A percentile compares a stretch with the other conserved stretches of the same genome.
These are phyloP conservation scores for Apis laboriosa DNA, from an alignment of 1,140 invertebrate genomes.

Conservation along the genomic window DNA sequence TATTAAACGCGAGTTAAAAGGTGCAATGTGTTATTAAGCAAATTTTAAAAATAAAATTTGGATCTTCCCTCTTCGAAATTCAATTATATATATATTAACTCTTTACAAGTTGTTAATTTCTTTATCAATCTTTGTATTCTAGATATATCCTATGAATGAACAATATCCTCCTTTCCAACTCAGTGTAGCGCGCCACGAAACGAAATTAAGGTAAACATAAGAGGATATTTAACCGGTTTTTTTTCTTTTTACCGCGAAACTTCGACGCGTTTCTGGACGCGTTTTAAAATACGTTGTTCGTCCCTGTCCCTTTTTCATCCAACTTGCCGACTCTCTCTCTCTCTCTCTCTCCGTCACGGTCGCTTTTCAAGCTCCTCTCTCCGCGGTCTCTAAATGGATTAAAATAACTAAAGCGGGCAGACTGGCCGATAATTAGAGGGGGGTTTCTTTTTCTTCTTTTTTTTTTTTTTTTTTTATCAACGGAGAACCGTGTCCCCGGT, in stretches of 20 bases:
- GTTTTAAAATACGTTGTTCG: background rate
- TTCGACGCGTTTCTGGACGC: background rate
- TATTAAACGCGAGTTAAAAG: too few species aligned
- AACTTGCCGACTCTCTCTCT: too few species aligned
- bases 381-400: slow-evolving; percentile 6
- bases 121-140: too few species aligned
- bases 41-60: too few species aligned
- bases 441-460: background rate
- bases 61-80: too few species aligned
- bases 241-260: background rate
- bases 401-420: slow-evolving; percentile 34
- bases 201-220: slow-evolving; percentile 39
- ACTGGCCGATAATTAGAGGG: slow-evolving; percentile 27
- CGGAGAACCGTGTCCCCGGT: slow-evolving; percentile 32
- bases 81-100: too few species aligned
- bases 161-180: too few species aligned
- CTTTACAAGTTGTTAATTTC: too few species aligned
- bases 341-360: background rate
- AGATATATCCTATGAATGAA: too few species aligned
- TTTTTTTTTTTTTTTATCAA: slow-evolving; percentile 13
- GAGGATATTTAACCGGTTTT: slow-evolving; percentile 38
- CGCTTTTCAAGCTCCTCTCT: background rate
- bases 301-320: background rate
- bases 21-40: too few species aligned
- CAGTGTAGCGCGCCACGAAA: too few species aligned